These are phyloP conservation scores for Eubasilissa splendida DNA, from an alignment of 2,888 invertebrate genomes.

Conservation along the genomic window DNA sequence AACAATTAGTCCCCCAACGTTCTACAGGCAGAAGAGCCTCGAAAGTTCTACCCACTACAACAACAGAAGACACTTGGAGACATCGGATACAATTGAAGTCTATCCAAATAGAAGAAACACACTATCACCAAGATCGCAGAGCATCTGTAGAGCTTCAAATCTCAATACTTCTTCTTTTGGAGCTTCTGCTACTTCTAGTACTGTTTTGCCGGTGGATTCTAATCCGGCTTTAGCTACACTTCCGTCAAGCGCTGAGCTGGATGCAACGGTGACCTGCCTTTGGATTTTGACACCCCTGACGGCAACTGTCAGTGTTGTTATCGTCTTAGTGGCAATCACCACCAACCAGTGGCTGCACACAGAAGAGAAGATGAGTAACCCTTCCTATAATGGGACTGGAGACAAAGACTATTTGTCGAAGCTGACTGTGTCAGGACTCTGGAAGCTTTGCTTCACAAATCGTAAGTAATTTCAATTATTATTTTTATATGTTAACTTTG, in stretches of 20 bases:
- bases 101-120: conserved; percentile 47
- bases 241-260: conserved; percentile 64
- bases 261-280: conserved; percentile 75
- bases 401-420: conserved; percentile 81
- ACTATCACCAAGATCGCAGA: conserved; percentile 43
- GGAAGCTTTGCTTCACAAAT: conserved; percentile 85
- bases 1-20: conserved; percentile 50
- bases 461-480: conserved; percentile 73
- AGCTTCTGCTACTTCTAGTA: conserved; percentile 55
- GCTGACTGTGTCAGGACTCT: conserved; percentile 85
- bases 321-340: conserved; percentile 81
- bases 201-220: conserved; percentile 44
- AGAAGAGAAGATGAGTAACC: conserved; percentile 87
- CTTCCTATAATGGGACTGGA: conserved; percentile 83
- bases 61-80: conserved; percentile 40
- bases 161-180: conserved; percentile 38
- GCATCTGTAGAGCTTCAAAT: conserved; percentile 42
- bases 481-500: too few species aligned
- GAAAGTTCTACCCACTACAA: conserved; percentile 44
- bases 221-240: conserved; percentile 40
- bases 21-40: conserved; percentile 50
- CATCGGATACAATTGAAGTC: conserved; percentile 51
- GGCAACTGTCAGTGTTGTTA: conserved; percentile 80
- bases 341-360: conserved; percentile 91
- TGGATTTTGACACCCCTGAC: conserved; percentile 78